Conservation (phyloP, 2,888 invertebrate genomes). For the Hecatera dysodea region DNA sequence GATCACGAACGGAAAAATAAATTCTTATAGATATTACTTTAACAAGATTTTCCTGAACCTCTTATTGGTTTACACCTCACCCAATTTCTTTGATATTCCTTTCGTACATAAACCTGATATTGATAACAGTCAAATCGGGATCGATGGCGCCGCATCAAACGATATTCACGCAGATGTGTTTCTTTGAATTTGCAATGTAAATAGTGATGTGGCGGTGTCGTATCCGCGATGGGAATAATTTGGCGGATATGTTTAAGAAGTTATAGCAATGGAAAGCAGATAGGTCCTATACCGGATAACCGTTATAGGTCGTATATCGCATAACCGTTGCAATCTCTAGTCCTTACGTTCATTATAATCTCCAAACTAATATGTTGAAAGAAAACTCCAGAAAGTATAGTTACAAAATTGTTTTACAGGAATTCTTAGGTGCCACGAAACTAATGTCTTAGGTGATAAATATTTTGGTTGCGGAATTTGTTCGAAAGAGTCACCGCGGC, state of each 20-base stretch:
- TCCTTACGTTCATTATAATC: too few relatives aligned
- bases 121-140: slow-evolving; percentile 55
- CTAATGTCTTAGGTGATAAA: too few relatives aligned
- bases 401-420: too few relatives aligned
- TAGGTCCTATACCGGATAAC: too few relatives aligned
- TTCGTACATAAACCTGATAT: slow-evolving; percentile 41
- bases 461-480: too few relatives aligned
- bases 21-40: slow-evolving; percentile 36
- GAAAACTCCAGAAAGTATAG: too few relatives aligned
- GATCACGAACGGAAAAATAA: slow-evolving; percentile 22
- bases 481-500: too few relatives aligned
- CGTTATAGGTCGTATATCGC: too few relatives aligned
- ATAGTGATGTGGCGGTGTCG: slow-evolving; percentile 46
- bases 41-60: slow-evolving; percentile 32
- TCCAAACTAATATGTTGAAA: too few relatives aligned
- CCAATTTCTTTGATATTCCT: slow-evolving; percentile 46
- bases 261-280: too few relatives aligned
- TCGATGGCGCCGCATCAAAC: slow-evolving; percentile 59
- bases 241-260: neutral
- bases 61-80: slow-evolving; percentile 35
- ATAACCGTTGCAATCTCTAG: too few relatives aligned
- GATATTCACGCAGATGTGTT: slow-evolving; percentile 51
- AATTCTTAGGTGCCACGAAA: too few relatives aligned
- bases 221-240: slow-evolving; percentile 7
- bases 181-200: slow-evolving; percentile 45